A percentile compares a stretch with the other conserved stretches of the same genome.
phyloP scores from a whole-genome alignment of 2,888 invertebrate species.

The Polyploca ridens region DNA sequence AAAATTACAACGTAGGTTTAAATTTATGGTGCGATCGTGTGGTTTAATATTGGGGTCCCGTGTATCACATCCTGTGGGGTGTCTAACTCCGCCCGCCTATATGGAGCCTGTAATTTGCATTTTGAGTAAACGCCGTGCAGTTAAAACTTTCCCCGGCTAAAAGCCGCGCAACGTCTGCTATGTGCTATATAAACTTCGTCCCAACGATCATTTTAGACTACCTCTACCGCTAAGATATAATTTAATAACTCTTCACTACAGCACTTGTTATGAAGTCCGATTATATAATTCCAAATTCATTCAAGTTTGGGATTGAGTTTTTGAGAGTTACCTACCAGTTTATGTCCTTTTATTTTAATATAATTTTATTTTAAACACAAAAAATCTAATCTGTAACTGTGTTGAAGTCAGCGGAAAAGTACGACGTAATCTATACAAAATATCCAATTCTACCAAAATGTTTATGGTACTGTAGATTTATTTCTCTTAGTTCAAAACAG shows the following conservation, averaged over 20 bases:
- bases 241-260: conserved; percentile 32
- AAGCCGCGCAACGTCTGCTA: conserved; percentile 63
- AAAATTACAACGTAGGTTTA: conserved; percentile 68
- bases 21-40: conserved; percentile 76
- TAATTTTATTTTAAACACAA: too few species aligned
- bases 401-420: too few species aligned
- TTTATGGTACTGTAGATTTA: too few species aligned
- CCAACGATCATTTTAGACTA: conserved; percentile 52
- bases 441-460: too few species aligned
- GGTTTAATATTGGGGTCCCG: conserved; percentile 79
- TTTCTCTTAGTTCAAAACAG: too few species aligned
- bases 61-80: conserved; percentile 73
- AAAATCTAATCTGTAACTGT: too few species aligned
- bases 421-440: too few species aligned
- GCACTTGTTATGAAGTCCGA: conserved; percentile 5
- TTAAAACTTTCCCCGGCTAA: conserved; percentile 74
- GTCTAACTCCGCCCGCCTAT: conserved; percentile 60
- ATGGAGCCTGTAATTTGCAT: conserved; percentile 79
- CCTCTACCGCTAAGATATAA: conserved; percentile 43
- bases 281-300: neutral
- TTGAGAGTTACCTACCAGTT: neutral
- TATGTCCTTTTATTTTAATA: neutral
- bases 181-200: conserved; percentile 59
- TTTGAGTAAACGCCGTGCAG: conserved; percentile 77
- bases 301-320: neutral